Base-by-base conservation (phyloP, 2,113 vertebrate species). In the Opisthocomus hoazin region DNA sequence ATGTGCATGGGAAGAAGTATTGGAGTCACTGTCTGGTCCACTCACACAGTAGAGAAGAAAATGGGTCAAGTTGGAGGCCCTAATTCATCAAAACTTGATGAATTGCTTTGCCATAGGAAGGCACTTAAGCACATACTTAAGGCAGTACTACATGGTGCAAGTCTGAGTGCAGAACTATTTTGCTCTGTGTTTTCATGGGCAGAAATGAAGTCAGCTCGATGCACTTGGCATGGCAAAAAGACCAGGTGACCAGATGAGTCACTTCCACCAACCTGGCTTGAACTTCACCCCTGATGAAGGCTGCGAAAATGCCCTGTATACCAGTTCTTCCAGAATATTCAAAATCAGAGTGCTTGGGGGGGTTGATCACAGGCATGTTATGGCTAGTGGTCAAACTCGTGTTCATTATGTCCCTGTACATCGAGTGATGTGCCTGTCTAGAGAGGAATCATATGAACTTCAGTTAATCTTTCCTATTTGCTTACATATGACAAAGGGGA, bases 361-460 rank as follows among this genome's bases (percentile, higher is more conserved):
- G n/a, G n/a, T n/a, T n/a, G n/a, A 26, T 20, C 9, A 5, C 2
- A 5, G 66, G 6, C 10, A 20, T 27, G 36, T 32, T 26, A 58
- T 9, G 3, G 13, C 11, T n/a, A 37, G 41, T 1, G n/a, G 26
- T 32, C 64, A 77, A 61, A 45, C 15, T n/a, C 24, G 0, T 0
- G 2, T 30, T 84, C 23, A 3, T 34, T 70, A 14, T 41, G 32
- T 24, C 50, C 34, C 23, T 7, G 19, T 12, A 15, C 29, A 4
- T 53, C 12, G 16, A 26, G 18, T 32, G 30, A 7, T 13, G 6
- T 15, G 12, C 57, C 3, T 22, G 5, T 69, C 20, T 4, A 12
- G 32, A 34, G 36, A 37, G 5, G 16, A 21, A 32, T 48, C 39
- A 30, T 8, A 11, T 69, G 43, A 45, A 10, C 6, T 41, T 17